Evolutionary conservation across 2,113 vertebrate genomes (phyloP).

Genomic region (Crotalus horridus): DNA sequence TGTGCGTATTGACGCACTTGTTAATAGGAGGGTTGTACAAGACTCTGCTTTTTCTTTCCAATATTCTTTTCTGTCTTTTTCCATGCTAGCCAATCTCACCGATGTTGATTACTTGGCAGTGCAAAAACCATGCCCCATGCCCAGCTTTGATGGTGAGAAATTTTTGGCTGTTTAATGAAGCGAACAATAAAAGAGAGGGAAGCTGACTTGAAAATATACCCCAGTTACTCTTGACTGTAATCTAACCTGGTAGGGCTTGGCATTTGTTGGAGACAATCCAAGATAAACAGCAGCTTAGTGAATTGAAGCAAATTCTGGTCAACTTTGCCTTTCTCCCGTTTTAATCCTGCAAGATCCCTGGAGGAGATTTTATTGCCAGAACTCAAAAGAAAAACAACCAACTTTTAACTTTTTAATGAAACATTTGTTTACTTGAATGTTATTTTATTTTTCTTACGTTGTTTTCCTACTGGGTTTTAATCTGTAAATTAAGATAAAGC

Average conservation of each 20-base stretch:
- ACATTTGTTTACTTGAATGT: slow-evolving; percentile 59
- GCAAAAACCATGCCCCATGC: fast-evolving
- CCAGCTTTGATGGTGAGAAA: not conserved
- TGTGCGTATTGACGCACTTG: not conserved
- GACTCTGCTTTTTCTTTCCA: not conserved
- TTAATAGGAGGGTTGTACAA: not conserved
- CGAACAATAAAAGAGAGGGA: not conserved
- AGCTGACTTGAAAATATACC: slow-evolving; percentile 15
- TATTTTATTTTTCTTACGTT: slow-evolving; percentile 9
- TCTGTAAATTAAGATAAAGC: slow-evolving; percentile 52
- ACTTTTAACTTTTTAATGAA: slow-evolving; percentile 31
- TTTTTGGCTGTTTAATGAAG: not conserved
- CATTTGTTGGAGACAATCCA: not conserved
- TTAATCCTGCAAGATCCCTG: not conserved
- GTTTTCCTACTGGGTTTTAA: slow-evolving; percentile 50
- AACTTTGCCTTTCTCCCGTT: not conserved
- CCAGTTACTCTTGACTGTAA: fast-evolving
- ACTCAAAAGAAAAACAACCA: not conserved
- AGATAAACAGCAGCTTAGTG: slow-evolving; percentile 2
- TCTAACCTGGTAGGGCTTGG: not conserved
- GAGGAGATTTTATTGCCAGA: not conserved
- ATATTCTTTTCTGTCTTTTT: not conserved
- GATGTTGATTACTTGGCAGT: slow-evolving; percentile 25
- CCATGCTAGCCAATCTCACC: not conserved
- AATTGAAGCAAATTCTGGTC: slow-evolving; percentile 34